Evolutionary conservation across 1,140 invertebrate species (phyloP).

Genomic region (Steinernema feltiae): DNA sequence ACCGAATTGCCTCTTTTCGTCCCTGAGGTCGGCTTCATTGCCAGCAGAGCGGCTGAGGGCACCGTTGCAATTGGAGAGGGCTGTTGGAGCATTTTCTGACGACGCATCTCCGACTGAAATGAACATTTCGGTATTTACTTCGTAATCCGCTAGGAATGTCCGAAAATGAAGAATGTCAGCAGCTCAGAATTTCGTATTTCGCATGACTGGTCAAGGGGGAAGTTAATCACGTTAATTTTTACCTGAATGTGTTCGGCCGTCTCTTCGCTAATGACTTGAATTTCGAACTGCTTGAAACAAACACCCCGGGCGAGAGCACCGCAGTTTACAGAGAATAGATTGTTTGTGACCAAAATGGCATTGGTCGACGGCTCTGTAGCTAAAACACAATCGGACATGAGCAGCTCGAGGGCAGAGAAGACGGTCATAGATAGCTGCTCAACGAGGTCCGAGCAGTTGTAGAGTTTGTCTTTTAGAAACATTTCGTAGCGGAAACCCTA

Average conservation of each 20-base stretch:
- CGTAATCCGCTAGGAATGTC: no score
- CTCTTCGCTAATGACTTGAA: conserved; percentile 52
- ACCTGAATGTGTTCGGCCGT: conserved; percentile 56
- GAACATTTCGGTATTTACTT: no score
- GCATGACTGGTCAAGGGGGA: no score
- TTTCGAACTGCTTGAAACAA: conserved; percentile 28
- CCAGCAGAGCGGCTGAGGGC: conserved; percentile 44
- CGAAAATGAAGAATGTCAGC: no score
- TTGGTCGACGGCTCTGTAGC: conserved; percentile 24
- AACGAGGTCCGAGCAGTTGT: conserved; percentile 51
- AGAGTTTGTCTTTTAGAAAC: conserved; percentile 45
- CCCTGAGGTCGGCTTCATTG: conserved; percentile 33
- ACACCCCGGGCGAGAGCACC: conserved; percentile 37
- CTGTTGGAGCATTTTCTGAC: conserved; percentile 54
- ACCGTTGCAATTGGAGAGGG: conserved; percentile 50
- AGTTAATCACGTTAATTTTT: neutral
- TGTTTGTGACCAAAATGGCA: conserved; percentile 35
- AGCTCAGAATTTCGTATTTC: no score
- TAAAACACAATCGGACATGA: conserved; percentile 41
- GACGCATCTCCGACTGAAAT: conserved; percentile 53
- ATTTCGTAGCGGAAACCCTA: conserved; percentile 52
- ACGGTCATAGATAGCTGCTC: conserved; percentile 49
- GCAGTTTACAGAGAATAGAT: conserved; percentile 44
- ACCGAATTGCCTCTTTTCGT: conserved; percentile 34
- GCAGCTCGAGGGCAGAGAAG: conserved; percentile 53